Base-by-base conservation (phyloP, 2,113 vertebrate genomes). In the Chitala chitala region DNA sequence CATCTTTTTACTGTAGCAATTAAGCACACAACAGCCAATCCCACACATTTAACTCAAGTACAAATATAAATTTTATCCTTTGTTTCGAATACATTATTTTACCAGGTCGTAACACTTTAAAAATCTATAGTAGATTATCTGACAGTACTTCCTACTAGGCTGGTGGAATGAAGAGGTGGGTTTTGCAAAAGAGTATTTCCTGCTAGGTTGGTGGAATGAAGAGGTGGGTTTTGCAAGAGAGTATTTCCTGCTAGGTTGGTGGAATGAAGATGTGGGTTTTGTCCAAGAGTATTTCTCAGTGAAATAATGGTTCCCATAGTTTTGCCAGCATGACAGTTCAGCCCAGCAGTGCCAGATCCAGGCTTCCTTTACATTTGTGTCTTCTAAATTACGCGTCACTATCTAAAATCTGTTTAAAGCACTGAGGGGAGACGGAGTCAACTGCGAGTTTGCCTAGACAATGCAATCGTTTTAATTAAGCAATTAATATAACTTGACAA, bases 401-500 rank as follows among this genome's bases (percentile, higher is more conserved):
- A 81, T 79, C 69, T 76, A 69, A 36, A 72, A 65, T 73, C 51
- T 71, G 53, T 78, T 78, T 40, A 79, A 69, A 69, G 71, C 48
- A 66, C 71, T 64, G 44, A 71, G 64, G 73, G 61, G 56, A 79
- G 76, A 79, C 69, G 36, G 61, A 85, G 61, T 69, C n/a, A 74
- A 63, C 69, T 50, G 76, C 75, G 78, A 83, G 78, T 73, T 78
- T 63, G 70, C 69, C 78, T 76, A 9, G 73, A 82, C 82, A 82
- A 80, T 81, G 72, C 71, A 78, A 79, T 81, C 75, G 76, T 80
- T 83, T 82, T 82, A 85, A 84, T 85, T 83, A 84, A 80, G 76
- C 82, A 82, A 82, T 86, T 83, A 83, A 83, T 84, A 82, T 79
- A 66, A 69, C 73, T 64, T 81, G 82, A 83, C 82, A 84, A 82